Percentiles rank a stretch among this genome's conserved stretches.
phyloP scores from a whole-genome alignment of 2,797 vertebrate species.

The Triplophysa bombifrons region DNA sequence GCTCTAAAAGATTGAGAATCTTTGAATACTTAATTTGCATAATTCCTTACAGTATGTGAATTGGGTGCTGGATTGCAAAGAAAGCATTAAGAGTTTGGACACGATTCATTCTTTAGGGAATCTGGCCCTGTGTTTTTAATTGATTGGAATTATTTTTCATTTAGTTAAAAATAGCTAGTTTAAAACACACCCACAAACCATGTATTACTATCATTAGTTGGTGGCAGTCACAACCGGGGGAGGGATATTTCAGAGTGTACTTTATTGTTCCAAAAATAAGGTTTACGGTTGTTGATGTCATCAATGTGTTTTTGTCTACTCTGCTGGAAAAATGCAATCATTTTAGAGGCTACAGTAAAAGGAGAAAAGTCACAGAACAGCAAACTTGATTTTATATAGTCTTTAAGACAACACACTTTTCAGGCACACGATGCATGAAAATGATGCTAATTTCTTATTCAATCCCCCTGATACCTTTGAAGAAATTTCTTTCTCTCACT shows the following conservation, averaged over 20 bases:
- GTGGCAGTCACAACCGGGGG: too few relatives aligned
- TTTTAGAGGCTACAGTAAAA: too few relatives aligned
- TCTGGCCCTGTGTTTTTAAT: neutral
- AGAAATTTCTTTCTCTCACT: constrained; percentile 30
- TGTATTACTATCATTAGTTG: too few relatives aligned
- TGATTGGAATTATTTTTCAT: neutral
- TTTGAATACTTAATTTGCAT: neutral
- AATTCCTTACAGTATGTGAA: neutral
- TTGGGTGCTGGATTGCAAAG: neutral
- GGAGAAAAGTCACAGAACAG: too few relatives aligned
- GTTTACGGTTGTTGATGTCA: too few relatives aligned
- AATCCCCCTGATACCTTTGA: neutral
- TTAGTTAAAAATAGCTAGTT: neutral
- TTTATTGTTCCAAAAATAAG: too few relatives aligned
- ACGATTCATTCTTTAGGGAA: neutral
- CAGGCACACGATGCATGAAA: neutral
- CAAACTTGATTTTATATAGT: neutral
- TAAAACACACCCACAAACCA: too few relatives aligned
- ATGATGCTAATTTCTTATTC: neutral
- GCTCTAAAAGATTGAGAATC: neutral
- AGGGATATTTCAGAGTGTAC: too few relatives aligned
- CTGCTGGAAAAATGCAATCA: too few relatives aligned
- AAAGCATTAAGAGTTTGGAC: neutral
- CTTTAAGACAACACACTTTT: neutral
- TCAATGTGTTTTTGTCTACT: too few relatives aligned